Evolutionary conservation across 2,888 invertebrate species (phyloP).

Genomic region (Eristalis tenax): DNA sequence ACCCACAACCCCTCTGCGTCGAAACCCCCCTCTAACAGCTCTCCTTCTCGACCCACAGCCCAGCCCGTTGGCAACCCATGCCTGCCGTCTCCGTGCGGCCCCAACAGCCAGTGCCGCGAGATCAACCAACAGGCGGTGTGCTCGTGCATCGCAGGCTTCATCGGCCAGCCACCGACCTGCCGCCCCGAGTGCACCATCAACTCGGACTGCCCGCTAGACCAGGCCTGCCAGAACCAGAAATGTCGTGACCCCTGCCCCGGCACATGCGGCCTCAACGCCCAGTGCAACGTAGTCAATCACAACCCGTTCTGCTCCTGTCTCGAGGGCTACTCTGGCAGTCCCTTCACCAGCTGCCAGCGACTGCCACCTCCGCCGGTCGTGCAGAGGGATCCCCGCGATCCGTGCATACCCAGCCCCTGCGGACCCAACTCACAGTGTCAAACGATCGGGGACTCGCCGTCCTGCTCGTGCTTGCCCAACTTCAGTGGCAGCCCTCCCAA

Average conservation of each 20-base stretch:
- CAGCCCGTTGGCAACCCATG: constrained; percentile 83
- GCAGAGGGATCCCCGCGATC: constrained; percentile 80
- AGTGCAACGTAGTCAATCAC: constrained; percentile 87
- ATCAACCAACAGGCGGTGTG: constrained; percentile 87
- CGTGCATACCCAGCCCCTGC: constrained; percentile 86
- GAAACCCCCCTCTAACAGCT: background rate
- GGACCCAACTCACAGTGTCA: constrained; percentile 85
- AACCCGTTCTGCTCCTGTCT: constrained; percentile 87
- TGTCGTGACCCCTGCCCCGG: constrained; percentile 90
- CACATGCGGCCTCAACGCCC: constrained; percentile 87
- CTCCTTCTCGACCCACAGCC: constrained; percentile 57
- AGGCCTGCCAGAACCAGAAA: constrained; percentile 87
- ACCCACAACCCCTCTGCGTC: background rate
- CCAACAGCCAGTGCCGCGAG: constrained; percentile 88
- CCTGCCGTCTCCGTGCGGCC: constrained; percentile 89
- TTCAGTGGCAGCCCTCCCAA: constrained; percentile 89
- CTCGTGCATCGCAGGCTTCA: constrained; percentile 86
- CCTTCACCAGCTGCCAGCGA: constrained; percentile 85
- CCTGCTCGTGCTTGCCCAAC: constrained; percentile 86
- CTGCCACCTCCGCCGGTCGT: constrained; percentile 77
- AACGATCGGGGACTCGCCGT: constrained; percentile 83
- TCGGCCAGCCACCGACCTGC: constrained; percentile 88
- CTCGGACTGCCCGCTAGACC: constrained; percentile 87
- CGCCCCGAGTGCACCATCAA: constrained; percentile 89
- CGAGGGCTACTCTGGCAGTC: constrained; percentile 87